Evolutionary conservation across 2,888 invertebrate species (phyloP).

Genomic region (Meteorus colon): DNA sequence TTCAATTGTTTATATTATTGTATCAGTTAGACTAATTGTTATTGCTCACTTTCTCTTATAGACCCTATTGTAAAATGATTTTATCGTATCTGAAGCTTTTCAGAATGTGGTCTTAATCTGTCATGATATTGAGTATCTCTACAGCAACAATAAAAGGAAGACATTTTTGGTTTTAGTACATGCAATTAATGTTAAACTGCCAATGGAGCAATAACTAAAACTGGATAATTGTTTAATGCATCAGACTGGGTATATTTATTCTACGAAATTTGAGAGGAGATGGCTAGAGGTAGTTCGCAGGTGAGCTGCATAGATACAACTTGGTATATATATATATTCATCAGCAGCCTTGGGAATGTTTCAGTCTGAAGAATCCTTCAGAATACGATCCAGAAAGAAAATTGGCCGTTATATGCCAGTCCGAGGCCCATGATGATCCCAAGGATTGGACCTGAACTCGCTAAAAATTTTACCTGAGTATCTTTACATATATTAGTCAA

Average conservation of each 20-base stretch:
- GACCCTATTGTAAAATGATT: not conserved
- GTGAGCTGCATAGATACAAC: not conserved
- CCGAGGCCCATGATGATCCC: not conserved
- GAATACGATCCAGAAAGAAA: constrained; percentile 51
- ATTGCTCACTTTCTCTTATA: not conserved
- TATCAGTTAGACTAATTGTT: too few relatives aligned
- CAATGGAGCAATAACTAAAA: not conserved
- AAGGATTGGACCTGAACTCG: not conserved
- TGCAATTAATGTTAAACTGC: not conserved
- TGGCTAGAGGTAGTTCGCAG: not conserved
- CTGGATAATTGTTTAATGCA: too few relatives aligned
- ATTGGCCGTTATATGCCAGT: constrained; percentile 40
- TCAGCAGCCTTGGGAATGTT: not conserved
- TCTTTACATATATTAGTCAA: not conserved
- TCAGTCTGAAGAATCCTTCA: not conserved
- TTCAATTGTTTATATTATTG: too few relatives aligned
- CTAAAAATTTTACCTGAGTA: constrained; percentile 24
- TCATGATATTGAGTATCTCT: not conserved
- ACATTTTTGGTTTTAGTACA: not conserved
- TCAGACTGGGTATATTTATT: too few relatives aligned
- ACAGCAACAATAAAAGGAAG: not conserved
- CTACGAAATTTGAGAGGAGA: not conserved
- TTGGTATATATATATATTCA: not conserved
- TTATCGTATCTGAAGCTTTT: not conserved
- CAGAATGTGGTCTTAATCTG: not conserved